phyloP scores from a whole-genome alignment of 2,113 vertebrate species.

The Cryptoleucopteryx plumbea region DNA sequence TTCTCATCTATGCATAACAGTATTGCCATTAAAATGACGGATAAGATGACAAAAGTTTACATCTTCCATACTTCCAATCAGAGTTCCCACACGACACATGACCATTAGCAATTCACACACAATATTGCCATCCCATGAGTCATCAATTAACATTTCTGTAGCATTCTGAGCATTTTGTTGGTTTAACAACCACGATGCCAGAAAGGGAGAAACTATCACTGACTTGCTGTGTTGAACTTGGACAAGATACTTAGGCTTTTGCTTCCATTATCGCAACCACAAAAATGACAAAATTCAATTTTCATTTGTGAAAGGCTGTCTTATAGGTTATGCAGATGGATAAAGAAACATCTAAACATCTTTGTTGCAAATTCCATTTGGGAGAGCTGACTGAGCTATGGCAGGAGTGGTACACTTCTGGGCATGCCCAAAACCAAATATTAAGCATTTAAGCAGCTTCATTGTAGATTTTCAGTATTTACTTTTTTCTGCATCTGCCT shows the following conservation, averaged over 20 bases:
- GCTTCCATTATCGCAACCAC: neutral
- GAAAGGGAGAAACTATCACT: neutral
- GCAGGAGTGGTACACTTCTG: neutral
- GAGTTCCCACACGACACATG: fast-evolving
- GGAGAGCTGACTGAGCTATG: neutral
- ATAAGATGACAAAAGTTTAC: neutral
- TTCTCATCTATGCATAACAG: neutral
- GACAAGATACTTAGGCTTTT: neutral
- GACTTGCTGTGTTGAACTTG: neutral
- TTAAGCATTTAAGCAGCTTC: neutral
- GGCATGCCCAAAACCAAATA: neutral
- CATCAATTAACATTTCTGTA: neutral
- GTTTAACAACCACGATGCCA: neutral
- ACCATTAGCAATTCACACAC: neutral
- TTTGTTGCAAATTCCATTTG: neutral
- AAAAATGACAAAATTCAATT: neutral
- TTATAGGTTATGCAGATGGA: neutral
- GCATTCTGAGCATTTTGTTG: neutral
- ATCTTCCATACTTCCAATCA: neutral
- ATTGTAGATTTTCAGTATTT: neutral
- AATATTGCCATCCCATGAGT: neutral
- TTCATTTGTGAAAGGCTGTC: neutral
- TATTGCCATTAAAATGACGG: neutral
- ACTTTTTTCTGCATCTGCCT: neutral
- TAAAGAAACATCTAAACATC: neutral